Base-by-base conservation (phyloP, 1,140 invertebrate species). In the Dendrolimus punctatus region DNA sequence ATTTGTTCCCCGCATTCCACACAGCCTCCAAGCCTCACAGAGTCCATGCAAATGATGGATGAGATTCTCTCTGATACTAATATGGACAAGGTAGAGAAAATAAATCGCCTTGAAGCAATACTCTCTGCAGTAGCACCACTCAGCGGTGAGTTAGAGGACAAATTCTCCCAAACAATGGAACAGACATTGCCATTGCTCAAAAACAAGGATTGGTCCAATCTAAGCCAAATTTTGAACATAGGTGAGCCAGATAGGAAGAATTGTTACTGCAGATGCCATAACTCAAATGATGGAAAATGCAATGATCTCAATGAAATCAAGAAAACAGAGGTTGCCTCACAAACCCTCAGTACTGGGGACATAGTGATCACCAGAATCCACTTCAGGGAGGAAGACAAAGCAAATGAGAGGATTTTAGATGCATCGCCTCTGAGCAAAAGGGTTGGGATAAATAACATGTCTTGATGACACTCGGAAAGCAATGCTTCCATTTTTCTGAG, bases 341-440 rank as follows among this genome's bases (percentile, higher is more conserved):
- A 97, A 80, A 97, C 96, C 2, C 84, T 96, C 8, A 96, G 95
- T 69, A 97, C 96, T n/a, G 95, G 96, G 49, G 95, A 97, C 80
- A 95, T 97, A 75, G 95, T 96, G 37, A 96, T 97, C 61, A 97
- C 95, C 46, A 95, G 94, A 86, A 95, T 97, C 64, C 95, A 92
- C 82, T 94, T 95, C 80, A 91, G 92, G 47, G 93, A 95, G 61
- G 90, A 91, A 62, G 89, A 90, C 49, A 89, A 90, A 53, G 71
- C 82, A n/a, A 88, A 89, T 53, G 90, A 91, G 62, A 85, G 88
- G 64, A 80, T 87, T 39, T 58, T 90, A 10, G 85, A 87, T 40
- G 87, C 85, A 42, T 87, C 88, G 4, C 87, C 89, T 7, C 53
- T 65, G 39, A 79, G 71, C 57, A 87, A 86, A 65, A 71, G 78